Evolutionary conservation across 1,140 invertebrate genomes (phyloP).

Genomic region (Probaryconus sp.): DNA sequence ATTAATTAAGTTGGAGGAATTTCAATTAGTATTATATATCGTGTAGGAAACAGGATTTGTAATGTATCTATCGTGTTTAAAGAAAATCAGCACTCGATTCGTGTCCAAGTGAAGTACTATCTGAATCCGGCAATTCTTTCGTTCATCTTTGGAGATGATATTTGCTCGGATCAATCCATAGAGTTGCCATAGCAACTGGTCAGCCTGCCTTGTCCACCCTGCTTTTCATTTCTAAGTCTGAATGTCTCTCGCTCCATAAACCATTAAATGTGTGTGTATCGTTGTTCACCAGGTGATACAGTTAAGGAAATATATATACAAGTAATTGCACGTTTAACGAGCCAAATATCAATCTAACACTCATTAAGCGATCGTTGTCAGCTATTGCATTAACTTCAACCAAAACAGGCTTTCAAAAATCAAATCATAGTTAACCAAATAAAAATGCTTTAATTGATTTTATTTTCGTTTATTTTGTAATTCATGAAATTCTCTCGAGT

Average conservation of each 20-base stretch:
- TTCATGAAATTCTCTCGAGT: too few relatives aligned
- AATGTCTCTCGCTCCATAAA: constrained; percentile 62
- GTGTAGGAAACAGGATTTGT: neutral
- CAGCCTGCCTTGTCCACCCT: constrained; percentile 72
- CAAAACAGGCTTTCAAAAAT: too few relatives aligned
- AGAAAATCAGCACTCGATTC: constrained; percentile 47
- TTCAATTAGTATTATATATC: neutral
- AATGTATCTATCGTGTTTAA: constrained; percentile 4
- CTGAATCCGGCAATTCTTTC: constrained; percentile 76
- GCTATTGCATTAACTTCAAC: too few relatives aligned
- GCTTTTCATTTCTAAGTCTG: constrained; percentile 61
- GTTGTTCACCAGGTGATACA: neutral
- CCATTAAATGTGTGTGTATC: constrained; percentile 59
- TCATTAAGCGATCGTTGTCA: too few relatives aligned
- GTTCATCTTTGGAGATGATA: constrained; percentile 76
- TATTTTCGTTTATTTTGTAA: too few relatives aligned
- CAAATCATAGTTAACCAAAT: too few relatives aligned
- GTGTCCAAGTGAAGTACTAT: constrained; percentile 58
- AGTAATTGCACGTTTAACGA: too few relatives aligned
- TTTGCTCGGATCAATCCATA: constrained; percentile 78
- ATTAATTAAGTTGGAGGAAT: neutral
- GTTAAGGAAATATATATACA: neutral
- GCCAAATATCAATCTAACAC: too few relatives aligned
- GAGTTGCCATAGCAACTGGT: constrained; percentile 76
- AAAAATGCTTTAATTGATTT: too few relatives aligned